A percentile compares a stretch with the other conserved stretches of the same genome.
Conservation (phyloP, 2,797 vertebrate genomes). For the Hirundo rustica region DNA sequence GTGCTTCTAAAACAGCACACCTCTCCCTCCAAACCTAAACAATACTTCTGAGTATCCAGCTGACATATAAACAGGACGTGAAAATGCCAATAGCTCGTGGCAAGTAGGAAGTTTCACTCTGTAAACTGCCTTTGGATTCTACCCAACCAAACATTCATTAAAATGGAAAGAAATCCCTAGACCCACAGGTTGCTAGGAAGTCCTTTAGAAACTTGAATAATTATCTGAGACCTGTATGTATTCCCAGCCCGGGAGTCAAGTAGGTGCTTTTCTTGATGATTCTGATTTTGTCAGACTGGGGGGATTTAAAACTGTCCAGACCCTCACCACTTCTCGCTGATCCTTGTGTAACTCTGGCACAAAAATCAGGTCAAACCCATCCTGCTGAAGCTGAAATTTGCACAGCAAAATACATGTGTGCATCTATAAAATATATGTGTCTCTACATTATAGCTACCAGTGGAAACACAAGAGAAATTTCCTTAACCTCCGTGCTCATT, state of each 20-base stretch:
- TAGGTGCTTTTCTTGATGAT: not conserved
- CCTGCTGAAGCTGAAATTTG: not conserved
- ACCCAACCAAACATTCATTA: not conserved
- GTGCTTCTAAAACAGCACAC: not conserved
- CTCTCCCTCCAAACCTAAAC: not conserved
- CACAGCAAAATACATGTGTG: not conserved
- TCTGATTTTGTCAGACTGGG: not conserved
- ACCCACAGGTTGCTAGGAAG: not conserved
- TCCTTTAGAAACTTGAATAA: not conserved
- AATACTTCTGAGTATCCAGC: not conserved
- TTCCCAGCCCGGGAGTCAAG: not conserved
- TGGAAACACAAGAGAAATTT: not conserved
- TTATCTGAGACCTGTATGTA: not conserved
- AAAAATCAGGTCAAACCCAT: not conserved
- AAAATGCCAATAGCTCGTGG: conserved; percentile 16
- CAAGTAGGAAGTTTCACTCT: not conserved
- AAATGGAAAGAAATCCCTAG: conserved; percentile 6
- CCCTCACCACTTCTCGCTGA: not conserved
- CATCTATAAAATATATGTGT: not conserved
- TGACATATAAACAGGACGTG: conserved; percentile 12
- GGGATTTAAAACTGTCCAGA: not conserved
- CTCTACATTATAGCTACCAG: not conserved
- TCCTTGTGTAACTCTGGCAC: not conserved
- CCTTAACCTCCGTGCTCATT: not conserved
- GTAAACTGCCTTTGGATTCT: conserved; percentile 17